A percentile compares a stretch with the other conserved stretches of the same genome.
phyloP scores from a whole-genome alignment of 2,113 vertebrate genomes.

The Corythornis madagascariensis region DNA sequence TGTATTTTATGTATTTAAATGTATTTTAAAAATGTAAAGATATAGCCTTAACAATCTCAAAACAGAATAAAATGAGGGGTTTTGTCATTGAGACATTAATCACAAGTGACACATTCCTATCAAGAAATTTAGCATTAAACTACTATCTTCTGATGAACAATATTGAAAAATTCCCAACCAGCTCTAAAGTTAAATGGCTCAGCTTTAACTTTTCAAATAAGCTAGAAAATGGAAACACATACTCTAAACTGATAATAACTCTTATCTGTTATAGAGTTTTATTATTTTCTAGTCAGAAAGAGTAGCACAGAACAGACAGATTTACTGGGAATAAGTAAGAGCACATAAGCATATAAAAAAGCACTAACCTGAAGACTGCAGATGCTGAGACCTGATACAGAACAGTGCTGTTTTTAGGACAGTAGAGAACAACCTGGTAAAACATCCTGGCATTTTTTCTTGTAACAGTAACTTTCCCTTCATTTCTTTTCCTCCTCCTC shows the following conservation, averaged over 20 bases:
- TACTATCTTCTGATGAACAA: neutral
- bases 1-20: neutral
- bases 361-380: conserved; percentile 64
- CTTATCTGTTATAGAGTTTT: neutral
- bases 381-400: conserved; percentile 63
- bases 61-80: neutral
- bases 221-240: neutral
- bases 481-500: neutral
- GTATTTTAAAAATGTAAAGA: neutral
- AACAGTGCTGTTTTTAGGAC: conserved; percentile 53
- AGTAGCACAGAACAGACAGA: neutral
- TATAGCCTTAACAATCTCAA: neutral
- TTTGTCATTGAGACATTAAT: neutral
- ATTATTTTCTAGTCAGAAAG: neutral
- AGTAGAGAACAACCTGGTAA: conserved; percentile 16
- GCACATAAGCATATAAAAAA: conserved; percentile 23
- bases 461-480: conserved; percentile 32
- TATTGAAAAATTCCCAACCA: neutral
- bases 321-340: neutral
- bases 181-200: neutral
- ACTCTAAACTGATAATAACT: neutral
- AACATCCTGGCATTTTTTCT: conserved; percentile 46
- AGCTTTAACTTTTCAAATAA: neutral
- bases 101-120: neutral
- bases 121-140: neutral